phyloP scores from a whole-genome alignment of 2,113 vertebrate species.

The Neodontobutis hainanensis region DNA sequence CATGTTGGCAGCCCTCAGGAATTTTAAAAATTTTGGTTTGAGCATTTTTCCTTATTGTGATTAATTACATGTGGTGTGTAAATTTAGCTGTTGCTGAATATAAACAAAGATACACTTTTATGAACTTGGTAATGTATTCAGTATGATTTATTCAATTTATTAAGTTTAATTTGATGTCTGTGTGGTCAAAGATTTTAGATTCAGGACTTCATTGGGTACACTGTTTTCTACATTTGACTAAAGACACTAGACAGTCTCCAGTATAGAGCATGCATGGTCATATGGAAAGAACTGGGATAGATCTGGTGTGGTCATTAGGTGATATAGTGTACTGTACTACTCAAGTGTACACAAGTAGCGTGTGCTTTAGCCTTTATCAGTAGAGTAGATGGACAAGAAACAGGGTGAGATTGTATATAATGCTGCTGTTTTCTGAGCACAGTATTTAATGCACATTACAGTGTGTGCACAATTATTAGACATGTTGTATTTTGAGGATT shows the following conservation, averaged over 20 bases:
- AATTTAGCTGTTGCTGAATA: neutral
- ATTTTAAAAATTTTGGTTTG: slow-evolving; percentile 5
- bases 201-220: no score
- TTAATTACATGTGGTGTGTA: slow-evolving; percentile 12
- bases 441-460: neutral
- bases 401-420: neutral
- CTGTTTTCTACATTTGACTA: no score
- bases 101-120: neutral
- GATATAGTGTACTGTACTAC: neutral
- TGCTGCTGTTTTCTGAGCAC: neutral
- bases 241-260: no score
- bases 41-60: neutral
- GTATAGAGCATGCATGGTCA: no score
- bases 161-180: no score
- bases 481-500: no score
- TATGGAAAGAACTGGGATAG: no score
- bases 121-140: no score
- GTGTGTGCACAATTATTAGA: no score
- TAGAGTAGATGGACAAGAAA: no score
- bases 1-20: neutral
- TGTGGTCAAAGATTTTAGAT: no score
- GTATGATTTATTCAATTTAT: no score
- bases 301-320: neutral
- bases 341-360: neutral
- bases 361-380: neutral